Conservation (phyloP, 2,113 vertebrate genomes). For the Rhea americana region DNA sequence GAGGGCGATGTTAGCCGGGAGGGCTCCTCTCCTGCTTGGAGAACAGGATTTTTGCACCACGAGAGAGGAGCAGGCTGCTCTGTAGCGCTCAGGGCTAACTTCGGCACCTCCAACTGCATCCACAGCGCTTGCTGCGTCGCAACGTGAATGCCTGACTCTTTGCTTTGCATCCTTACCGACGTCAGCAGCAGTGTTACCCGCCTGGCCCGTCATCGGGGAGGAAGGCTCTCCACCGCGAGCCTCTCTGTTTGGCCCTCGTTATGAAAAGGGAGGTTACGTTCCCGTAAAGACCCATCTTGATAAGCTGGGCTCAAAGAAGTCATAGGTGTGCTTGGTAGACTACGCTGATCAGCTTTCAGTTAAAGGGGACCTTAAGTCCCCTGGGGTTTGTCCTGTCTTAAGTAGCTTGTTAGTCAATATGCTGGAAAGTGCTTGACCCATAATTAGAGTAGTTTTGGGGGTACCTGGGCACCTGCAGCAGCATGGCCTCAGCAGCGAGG, state of each 20-base stretch:
- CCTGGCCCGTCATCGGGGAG: background rate
- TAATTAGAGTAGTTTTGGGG: conserved; percentile 19
- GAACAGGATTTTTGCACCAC: background rate
- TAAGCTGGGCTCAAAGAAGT: conserved; percentile 4
- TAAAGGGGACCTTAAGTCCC: background rate
- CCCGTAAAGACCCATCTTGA: background rate
- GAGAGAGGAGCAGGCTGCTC: background rate
- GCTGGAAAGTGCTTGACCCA: background rate
- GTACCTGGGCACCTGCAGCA: background rate
- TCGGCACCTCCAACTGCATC: background rate
- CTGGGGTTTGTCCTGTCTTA: background rate
- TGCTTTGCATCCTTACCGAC: conserved; percentile 9
- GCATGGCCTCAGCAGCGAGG: background rate
- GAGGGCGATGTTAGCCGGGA: background rate
- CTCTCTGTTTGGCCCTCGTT: background rate
- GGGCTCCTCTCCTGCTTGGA: background rate
- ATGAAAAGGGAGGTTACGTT: background rate
- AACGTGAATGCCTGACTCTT: background rate
- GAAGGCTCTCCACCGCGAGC: background rate
- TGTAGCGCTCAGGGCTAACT: background rate
- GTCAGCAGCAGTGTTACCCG: background rate
- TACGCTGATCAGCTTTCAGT: background rate
- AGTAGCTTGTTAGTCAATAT: background rate
- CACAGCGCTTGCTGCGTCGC: background rate
- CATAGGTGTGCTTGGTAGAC: background rate